Percentiles rank a stretch among this genome's conserved stretches.
phyloP scores from a whole-genome alignment of 2,888 invertebrate species.

The Coenonympha arcania region DNA sequence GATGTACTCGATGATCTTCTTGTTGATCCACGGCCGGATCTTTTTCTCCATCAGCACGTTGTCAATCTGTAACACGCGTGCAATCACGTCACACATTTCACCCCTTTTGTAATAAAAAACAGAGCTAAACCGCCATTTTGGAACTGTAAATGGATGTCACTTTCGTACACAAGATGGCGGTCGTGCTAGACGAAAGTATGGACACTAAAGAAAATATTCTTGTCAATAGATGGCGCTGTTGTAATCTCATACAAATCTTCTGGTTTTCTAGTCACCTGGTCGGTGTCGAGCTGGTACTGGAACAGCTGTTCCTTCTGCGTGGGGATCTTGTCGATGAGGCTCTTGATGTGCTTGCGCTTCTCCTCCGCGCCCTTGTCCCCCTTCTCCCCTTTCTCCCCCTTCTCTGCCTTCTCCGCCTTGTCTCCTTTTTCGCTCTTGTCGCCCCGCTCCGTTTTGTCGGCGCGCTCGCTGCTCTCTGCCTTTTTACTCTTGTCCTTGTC shows the following conservation, averaged over 20 bases:
- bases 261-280: too few relatives aligned
- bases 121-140: too few relatives aligned
- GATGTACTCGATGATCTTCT: conserved; percentile 99
- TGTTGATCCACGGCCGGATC: conserved; percentile 99
- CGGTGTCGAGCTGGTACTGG: conserved; percentile 91
- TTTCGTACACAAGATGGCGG: too few relatives aligned
- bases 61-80: conserved; percentile 78
- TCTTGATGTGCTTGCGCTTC: conserved; percentile 96
- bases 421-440: conserved; percentile 32
- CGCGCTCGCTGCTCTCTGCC: conserved; percentile 22
- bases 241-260: too few relatives aligned
- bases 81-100: not conserved
- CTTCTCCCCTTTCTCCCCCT: conserved; percentile 43
- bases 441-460: conserved; percentile 36
- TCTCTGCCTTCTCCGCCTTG: conserved; percentile 34
- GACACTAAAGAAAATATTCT: too few relatives aligned
- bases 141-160: too few relatives aligned
- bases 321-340: conserved; percentile 98
- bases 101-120: not conserved
- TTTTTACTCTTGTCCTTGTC: conserved; percentile 40
- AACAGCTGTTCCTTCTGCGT: conserved; percentile 98
- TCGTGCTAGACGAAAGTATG: too few relatives aligned
- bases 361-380: conserved; percentile 84
- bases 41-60: conserved; percentile 91
- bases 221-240: too few relatives aligned